Evolutionary conservation across 2,797 vertebrate genomes (phyloP).

Genomic region (Ceyx erithaca): DNA sequence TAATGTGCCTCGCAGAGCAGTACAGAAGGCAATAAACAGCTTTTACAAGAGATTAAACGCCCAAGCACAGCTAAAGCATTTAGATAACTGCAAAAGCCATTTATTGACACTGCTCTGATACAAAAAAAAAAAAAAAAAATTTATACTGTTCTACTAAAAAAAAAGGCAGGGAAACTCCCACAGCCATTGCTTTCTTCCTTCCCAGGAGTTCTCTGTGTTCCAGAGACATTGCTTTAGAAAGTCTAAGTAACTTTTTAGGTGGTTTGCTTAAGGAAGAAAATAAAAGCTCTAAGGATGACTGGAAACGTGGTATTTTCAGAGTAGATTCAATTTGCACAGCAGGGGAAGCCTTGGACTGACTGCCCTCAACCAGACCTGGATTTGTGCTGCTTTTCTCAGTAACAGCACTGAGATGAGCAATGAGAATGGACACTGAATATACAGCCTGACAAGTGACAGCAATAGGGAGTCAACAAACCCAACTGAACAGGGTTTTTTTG

Average conservation of each 20-base stretch:
- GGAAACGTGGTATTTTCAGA: neutral
- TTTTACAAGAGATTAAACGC: conserved; percentile 69
- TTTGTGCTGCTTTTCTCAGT: neutral
- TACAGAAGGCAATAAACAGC: conserved; percentile 50
- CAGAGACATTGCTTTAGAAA: neutral
- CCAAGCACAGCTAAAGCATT: conserved; percentile 28
- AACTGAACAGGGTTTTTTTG: accelerated
- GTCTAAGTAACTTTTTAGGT: neutral
- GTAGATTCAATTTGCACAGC: neutral
- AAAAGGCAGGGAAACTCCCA: neutral
- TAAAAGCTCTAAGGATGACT: neutral
- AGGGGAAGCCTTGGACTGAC: neutral
- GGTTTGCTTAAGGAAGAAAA: neutral
- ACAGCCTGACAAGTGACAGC: neutral
- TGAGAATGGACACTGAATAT: neutral
- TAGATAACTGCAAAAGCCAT: conserved; percentile 62
- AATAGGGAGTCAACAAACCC: neutral
- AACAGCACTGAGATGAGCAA: neutral
- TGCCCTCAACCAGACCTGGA: neutral
- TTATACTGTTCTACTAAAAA: neutral
- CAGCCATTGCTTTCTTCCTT: neutral
- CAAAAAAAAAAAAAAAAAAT: neutral
- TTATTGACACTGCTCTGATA: conserved; percentile 16
- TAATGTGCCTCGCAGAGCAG: conserved; percentile 19
- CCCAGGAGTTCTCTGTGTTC: neutral